Evolutionary conservation across 2,113 vertebrate genomes (phyloP), one percentile per base, ranked within the genome.

Genomic region (Serilophus lunatus): DNA sequence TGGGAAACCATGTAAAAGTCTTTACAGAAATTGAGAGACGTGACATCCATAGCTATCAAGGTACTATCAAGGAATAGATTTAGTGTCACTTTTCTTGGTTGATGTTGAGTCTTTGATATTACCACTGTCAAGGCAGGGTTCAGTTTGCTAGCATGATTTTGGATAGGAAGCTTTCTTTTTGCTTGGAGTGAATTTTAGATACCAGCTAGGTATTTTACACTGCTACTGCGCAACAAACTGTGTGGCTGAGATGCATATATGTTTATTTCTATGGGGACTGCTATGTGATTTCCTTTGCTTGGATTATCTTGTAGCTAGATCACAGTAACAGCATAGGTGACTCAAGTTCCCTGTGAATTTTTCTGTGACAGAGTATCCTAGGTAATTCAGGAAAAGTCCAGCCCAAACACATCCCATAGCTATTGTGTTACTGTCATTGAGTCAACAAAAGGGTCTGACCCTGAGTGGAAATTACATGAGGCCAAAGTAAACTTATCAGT

Each of bases 371-470:
- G 54, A 51, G 44, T 92, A 74, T 56, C 40, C 72, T 89, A 93
- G 89, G 86, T 90, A 95, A 96, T 94, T 94, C 94, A 96, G 95
- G 92, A 95, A 92, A 93, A 92, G 85, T 86, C 91, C 77, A 78
- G 64, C 91, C 92, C 87, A 84, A 23, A 53, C 0, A 1, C 69
- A 92, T 95, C 87, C 70, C 74, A 68, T 4, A 1, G 49, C 74
- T 90, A 93, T 92, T 98, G 92, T 96, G 79, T 93, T 95, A 94
- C 38, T 70, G 79, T 79, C 44, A 86, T 91, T 97, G 97, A 97
- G 75, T 96, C 93, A 97, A 90, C 83, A 94, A 95, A 96, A 96
- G 96, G 88, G 33, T 91, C 64, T 96, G 95, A 97, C 92, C 71
- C 89, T 88, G 94, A 95, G 47, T 97, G 72, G 53, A 88, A 93